A percentile compares a stretch with the other conserved stretches of the same genome.
Conservation (phyloP, 2,113 vertebrate genomes). For the Pygoscelis adeliae region DNA sequence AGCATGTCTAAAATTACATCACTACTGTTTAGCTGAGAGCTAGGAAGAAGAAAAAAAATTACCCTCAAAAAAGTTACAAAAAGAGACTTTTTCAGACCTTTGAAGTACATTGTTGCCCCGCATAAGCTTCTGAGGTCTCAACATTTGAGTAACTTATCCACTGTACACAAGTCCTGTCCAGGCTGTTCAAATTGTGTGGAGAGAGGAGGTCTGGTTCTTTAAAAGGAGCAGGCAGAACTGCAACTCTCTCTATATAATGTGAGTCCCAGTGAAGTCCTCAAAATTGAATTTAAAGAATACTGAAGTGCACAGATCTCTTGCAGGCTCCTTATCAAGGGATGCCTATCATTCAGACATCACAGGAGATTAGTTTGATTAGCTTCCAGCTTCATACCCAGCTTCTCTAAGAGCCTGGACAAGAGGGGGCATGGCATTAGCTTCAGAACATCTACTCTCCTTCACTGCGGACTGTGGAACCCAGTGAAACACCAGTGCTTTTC, state of each 20-base stretch:
- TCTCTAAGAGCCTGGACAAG: neutral
- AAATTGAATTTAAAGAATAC: neutral
- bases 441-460: neutral
- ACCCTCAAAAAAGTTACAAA: neutral
- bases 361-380: neutral
- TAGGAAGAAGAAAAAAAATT: neutral
- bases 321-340: neutral
- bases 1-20: neutral
- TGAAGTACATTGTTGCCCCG: neutral
- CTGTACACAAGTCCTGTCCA: neutral
- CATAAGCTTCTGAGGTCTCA: neutral
- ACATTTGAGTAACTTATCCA: fast-evolving
- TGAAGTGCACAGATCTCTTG: neutral
- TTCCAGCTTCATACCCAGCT: neutral
- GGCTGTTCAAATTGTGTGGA: fast-evolving
- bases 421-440: neutral
- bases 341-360: neutral
- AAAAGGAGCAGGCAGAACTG: neutral
- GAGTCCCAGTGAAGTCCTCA: neutral
- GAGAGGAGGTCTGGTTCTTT: neutral
- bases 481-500: neutral
- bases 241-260: neutral
- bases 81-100: neutral
- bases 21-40: neutral
- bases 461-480: neutral